Evolutionary conservation across 1,140 invertebrate species (phyloP), one percentile per base, ranked within the genome.

Genomic region (Apis cerana): DNA sequence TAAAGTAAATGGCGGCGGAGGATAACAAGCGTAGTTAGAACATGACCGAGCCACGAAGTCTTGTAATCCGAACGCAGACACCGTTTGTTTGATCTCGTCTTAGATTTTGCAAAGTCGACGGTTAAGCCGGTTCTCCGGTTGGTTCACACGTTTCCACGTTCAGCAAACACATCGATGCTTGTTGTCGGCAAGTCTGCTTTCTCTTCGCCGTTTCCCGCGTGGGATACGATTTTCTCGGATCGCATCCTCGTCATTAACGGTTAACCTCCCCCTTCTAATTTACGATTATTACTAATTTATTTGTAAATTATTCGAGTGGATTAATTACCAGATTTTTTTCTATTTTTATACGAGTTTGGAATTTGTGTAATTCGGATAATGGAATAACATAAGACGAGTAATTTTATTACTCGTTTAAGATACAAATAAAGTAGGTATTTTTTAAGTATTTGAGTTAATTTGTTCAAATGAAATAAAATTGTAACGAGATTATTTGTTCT

Each of bases 51-150:
- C 23, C 75, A 58, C 48, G 48, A 74, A 80, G 50, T 80, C 52
- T 68, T 70, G 58, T 87, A 86, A 87, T 87, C 74, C 75, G 50
- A 69, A 43, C 56, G 33, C 52, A 61, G 78, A 56, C 54, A 75
- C 23, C 72, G 75, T 84, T 56, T 84, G 78, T 87, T 84, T 87
- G 85, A 88, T 88, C 85, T 88, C 64, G 61, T 78, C 82, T 88
- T 75, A 77, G 85, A 88, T 87, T 81, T 80, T 81, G 81, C 72
- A 75, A 87, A 86, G 82, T 88, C 78, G 69, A 23, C 69, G 75
- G 75, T 27, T 78, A 88, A 88, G 82, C 85, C 77, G 77, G 75
- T 59, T 79, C 77, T 62, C 61, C 58, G 23, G 58, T 61, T 54
- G 33, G 61, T 86, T 86, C 71, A 58, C 86, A 84, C 85, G 86